Base-by-base conservation (phyloP, 2,888 invertebrate genomes). In the Rhagium mordax region DNA sequence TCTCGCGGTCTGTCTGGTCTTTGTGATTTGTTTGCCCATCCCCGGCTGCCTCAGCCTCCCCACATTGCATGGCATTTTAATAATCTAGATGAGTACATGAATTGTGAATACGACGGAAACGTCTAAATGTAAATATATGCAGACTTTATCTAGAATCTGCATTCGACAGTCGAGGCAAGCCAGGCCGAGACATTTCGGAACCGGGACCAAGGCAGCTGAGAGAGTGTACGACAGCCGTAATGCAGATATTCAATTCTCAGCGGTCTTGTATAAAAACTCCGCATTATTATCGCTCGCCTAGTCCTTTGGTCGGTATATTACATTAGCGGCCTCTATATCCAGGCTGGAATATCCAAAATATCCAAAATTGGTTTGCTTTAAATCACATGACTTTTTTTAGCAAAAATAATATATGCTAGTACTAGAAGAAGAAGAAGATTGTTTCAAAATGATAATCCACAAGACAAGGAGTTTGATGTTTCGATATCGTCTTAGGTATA, bases 181-280 rank as follows among this genome's bases (percentile, higher is more conserved):
- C 57, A 57, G 4, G 57, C 48, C 67, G 15, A 55, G 21, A 27
- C 67, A 57, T 67, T 66, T 20, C 24, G 29, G 60, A 1, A 8
- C 27, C 7, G 68, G 5, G n/a, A n/a, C n/a, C n/a, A 6, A 41
- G 41, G 47, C 71, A 57, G 59, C 65, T 57, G 65, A 71, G 64
- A 71, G 64, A 65, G 62, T 48, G 48, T 24, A 55, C 68, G 68
- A 68, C 27, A 57, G 27, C n/a, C 27, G 55, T 57, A 57, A 27
- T 57, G 55, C 55, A 8, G 55, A 57, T 27, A 69, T 69, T 60
- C 60, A 60, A 21, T 48, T 60, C 69, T 60, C 29, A 5, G 5
- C 49, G 60, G 69, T 49, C 24, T 60, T 69, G 60, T 48, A 60
- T 60, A 59, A 69, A 69, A 69, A 68, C 29, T 21, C 7, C 4